Base-by-base conservation (phyloP, 2,888 invertebrate genomes). In the Stenoptilia bipunctidactyla region DNA sequence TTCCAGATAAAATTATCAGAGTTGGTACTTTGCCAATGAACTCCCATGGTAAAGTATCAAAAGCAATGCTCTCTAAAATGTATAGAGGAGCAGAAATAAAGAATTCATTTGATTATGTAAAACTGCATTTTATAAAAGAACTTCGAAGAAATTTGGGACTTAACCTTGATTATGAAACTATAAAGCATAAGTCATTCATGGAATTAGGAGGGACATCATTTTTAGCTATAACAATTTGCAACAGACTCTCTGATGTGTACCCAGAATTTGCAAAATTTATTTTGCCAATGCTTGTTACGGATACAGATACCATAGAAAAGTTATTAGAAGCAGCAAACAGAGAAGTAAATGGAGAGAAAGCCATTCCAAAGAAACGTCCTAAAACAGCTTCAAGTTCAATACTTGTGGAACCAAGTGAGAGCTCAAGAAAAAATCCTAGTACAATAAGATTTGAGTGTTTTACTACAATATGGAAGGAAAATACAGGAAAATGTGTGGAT, bases 401-500 rank as follows among this genome's bases (percentile, higher is more conserved):
- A 2, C 4, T 9, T 30, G 10, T 8, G 2, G 12, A 30, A 30
- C 6, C 3, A 3, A 30, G 30, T n/a, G 30, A 30, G 6, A 30
- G 6, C n/a, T 8, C 30, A 4, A 30, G n/a, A n/a, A 4, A 2
- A 3, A 9, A 30, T n/a, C 2, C 12, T 8, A n/a, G n/a, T 10
- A 30, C 6, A 13, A 13, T 34, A 13, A 34, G 14, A 14, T 13
- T 13, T 12, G 34, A 34, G 4, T 34, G 13, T 13, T 73, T 75
- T 46, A 48, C 55, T 27, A 85, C 88, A 67, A 60, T 65, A 67
- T 86, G 89, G 90, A 80, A 72, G 46, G 86, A 82, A 61, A 72
- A 92, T 66, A 86, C 91, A 38, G 82, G 86, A 33, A 95, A 94
- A 70, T 96, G 96, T 76, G 88, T 96, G 8, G 95, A 96, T 84